phyloP scores from a whole-genome alignment of 2,113 vertebrate species.

The Hylia prasina region DNA sequence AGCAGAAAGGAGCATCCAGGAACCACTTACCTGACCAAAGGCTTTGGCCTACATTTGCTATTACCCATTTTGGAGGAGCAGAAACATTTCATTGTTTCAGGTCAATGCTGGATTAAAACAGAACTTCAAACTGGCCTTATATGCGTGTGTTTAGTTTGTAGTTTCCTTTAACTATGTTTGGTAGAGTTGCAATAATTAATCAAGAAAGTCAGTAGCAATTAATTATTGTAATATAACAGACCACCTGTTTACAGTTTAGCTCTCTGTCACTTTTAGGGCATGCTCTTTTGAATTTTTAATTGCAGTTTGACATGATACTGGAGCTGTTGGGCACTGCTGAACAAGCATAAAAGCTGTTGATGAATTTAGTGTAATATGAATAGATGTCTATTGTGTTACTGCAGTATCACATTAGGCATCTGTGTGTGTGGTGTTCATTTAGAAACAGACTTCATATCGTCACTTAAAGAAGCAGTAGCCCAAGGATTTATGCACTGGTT shows the following conservation, averaged over 20 bases:
- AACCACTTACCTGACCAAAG: fast-evolving
- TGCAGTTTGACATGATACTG: background rate
- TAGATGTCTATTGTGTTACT: background rate
- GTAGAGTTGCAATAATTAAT: background rate
- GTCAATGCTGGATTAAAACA: background rate
- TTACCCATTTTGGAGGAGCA: background rate
- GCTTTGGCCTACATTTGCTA: fast-evolving
- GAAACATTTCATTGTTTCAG: background rate
- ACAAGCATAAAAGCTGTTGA: background rate
- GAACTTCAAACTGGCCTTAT: background rate
- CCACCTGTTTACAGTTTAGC: fast-evolving
- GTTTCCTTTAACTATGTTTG: background rate
- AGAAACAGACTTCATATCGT: background rate
- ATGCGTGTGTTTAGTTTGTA: background rate
- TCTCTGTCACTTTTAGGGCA: background rate
- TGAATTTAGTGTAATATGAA: background rate
- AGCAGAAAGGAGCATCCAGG: background rate
- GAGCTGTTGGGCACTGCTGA: background rate
- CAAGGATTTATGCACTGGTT: background rate
- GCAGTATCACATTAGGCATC: background rate
- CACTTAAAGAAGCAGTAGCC: background rate
- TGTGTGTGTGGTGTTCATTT: background rate
- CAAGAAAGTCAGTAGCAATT: background rate
- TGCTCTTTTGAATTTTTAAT: background rate
- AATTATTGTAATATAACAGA: background rate